Evolutionary conservation across 1,140 invertebrate species (phyloP).

Genomic region (Tetramorium simillimum): DNA sequence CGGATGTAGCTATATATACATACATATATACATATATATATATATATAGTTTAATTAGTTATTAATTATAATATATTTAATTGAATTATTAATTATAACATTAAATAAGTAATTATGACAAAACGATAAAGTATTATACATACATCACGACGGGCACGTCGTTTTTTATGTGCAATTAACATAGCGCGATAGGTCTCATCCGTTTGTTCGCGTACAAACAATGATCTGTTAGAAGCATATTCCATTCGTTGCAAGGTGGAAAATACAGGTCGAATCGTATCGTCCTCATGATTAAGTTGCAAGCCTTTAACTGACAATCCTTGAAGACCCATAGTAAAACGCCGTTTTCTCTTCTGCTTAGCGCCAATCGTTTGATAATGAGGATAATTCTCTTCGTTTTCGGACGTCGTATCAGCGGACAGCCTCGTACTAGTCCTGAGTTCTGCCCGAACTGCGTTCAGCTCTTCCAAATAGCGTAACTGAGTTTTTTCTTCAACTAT

Average conservation of each 20-base stretch:
- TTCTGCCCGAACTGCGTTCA: slow-evolving; percentile 80
- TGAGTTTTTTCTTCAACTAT: slow-evolving; percentile 83
- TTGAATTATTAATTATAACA: slow-evolving; percentile 67
- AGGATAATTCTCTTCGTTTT: slow-evolving; percentile 86
- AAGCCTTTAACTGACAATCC: slow-evolving; percentile 81
- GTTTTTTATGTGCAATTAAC: slow-evolving; percentile 88
- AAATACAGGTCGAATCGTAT: slow-evolving; percentile 83
- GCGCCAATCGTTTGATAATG: slow-evolving; percentile 85
- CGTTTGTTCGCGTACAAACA: slow-evolving; percentile 85
- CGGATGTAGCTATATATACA: slow-evolving; percentile 85
- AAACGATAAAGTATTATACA: slow-evolving; percentile 54
- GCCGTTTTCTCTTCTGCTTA: slow-evolving; percentile 89
- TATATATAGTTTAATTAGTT: slow-evolving; percentile 49
- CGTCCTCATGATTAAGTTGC: slow-evolving; percentile 79
- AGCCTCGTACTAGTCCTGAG: slow-evolving; percentile 77
- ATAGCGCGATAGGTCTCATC: slow-evolving; percentile 90
- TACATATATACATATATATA: slow-evolving; percentile 18
- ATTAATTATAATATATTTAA: slow-evolving; percentile 57
- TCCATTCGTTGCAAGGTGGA: slow-evolving; percentile 85
- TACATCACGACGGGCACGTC: slow-evolving; percentile 87
- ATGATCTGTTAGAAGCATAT: slow-evolving; percentile 85
- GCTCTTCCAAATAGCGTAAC: slow-evolving; percentile 81
- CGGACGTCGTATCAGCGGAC: slow-evolving; percentile 81
- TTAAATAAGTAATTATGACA: slow-evolving; percentile 61
- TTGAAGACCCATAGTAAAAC: slow-evolving; percentile 87